Conservation (phyloP, 2,888 invertebrate genomes). For the Phymatocera aterrima region DNA sequence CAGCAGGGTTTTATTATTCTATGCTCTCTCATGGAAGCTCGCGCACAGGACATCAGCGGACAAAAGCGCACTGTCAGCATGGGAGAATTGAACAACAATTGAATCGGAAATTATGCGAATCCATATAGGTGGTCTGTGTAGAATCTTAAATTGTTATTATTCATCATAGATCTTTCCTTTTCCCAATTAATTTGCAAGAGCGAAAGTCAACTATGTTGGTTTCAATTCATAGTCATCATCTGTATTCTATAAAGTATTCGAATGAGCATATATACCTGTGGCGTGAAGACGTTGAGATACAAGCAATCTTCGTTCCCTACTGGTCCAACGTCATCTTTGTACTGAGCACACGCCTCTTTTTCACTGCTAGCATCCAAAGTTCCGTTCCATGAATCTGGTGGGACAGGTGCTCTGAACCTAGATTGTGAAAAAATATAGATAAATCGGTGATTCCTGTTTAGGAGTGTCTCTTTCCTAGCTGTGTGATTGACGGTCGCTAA, state of each 20-base stretch:
- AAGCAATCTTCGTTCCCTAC: conserved; percentile 7
- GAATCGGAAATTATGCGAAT: background rate
- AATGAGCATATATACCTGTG: background rate
- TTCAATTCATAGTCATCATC: background rate
- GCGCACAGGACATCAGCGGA: too few relatives aligned
- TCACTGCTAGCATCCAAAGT: background rate
- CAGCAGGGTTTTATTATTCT: too few relatives aligned
- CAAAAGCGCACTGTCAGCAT: too few relatives aligned
- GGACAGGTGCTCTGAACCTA: background rate
- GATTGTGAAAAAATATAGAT: background rate
- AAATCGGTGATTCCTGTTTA: background rate
- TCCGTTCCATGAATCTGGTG: background rate
- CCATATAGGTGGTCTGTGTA: too few relatives aligned
- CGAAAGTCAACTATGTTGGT: too few relatives aligned
- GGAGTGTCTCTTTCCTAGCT: too few relatives aligned
- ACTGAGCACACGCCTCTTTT: background rate
- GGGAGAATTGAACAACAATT: background rate
- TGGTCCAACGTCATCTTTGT: background rate
- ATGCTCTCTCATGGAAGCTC: too few relatives aligned
- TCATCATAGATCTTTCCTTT: background rate
- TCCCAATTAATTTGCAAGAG: too few relatives aligned
- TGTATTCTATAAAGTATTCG: background rate
- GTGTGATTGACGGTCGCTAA: too few relatives aligned
- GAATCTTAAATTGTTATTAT: background rate
- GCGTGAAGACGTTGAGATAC: conserved; percentile 15